Evolutionary conservation across 2,113 vertebrate species (phyloP).

Genomic region (Rhinichthys klamathensis): DNA sequence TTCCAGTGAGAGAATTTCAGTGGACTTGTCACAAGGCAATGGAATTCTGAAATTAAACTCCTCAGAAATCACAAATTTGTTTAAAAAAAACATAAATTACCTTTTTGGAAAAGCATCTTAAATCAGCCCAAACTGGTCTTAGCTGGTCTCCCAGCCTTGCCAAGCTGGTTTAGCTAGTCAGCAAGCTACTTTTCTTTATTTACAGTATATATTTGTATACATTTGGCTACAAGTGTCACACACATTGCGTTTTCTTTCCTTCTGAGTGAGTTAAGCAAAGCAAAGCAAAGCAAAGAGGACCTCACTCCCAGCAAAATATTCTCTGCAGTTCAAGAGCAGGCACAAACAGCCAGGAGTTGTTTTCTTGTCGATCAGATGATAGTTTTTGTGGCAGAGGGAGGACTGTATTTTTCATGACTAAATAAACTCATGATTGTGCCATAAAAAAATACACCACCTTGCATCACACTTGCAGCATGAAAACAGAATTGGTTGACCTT

Average conservation of each 20-base stretch:
- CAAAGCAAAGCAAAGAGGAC: background rate
- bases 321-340: background rate
- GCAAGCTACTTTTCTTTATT: background rate
- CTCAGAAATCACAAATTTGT: background rate
- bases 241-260: background rate
- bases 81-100: background rate
- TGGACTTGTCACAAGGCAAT: background rate
- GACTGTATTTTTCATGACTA: slow-evolving; percentile 7
- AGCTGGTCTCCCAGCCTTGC: background rate
- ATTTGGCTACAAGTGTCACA: background rate
- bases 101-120: background rate
- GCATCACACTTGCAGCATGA: background rate
- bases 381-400: background rate
- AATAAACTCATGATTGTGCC: background rate
- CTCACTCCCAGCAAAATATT: slow-evolving; percentile 2
- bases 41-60: background rate
- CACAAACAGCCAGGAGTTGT: background rate
- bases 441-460: background rate
- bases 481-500: slow-evolving; percentile 9
- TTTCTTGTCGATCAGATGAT: slow-evolving; percentile 20
- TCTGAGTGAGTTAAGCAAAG: background rate
- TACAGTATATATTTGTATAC: background rate
- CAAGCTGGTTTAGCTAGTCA: background rate
- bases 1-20: background rate
- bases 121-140: background rate